These are phyloP conservation scores for Dipodomys merriami DNA, from an alignment of 2,113 vertebrate genomes.

Conservation along the genomic window DNA sequence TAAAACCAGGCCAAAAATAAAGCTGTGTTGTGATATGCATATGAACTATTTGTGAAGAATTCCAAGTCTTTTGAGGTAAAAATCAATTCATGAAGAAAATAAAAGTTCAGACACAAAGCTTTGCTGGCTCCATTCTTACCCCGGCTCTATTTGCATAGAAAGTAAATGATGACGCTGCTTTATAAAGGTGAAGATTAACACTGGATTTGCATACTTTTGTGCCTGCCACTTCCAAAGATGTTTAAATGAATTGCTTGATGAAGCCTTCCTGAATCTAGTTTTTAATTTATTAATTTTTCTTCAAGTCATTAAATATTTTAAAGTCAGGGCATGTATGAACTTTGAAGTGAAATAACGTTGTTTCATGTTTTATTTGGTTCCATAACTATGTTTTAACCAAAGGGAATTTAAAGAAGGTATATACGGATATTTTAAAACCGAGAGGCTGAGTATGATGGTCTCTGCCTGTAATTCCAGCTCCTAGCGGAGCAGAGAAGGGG, in stretches of 20 bases:
- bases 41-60: conserved; percentile 38
- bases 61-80: conserved; percentile 29
- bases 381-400: accelerated
- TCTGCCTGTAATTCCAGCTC: too few species aligned
- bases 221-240: neutral
- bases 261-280: neutral
- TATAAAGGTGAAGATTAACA: neutral
- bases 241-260: conserved; percentile 42
- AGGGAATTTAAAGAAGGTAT: neutral
- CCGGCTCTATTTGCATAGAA: neutral
- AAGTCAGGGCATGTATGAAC: neutral
- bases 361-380: neutral
- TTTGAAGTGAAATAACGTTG: neutral
- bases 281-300: conserved; percentile 8
- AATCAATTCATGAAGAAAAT: neutral
- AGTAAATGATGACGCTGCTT: neutral
- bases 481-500: too few species aligned
- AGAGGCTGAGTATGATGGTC: too few species aligned
- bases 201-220: neutral
- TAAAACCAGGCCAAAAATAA: conserved; percentile 76
- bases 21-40: neutral
- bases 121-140: neutral
- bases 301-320: neutral
- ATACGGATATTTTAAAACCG: neutral
- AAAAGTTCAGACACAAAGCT: neutral